Evolutionary conservation across 2,113 vertebrate species (phyloP).

Genomic region (Callaeas wilsoni): DNA sequence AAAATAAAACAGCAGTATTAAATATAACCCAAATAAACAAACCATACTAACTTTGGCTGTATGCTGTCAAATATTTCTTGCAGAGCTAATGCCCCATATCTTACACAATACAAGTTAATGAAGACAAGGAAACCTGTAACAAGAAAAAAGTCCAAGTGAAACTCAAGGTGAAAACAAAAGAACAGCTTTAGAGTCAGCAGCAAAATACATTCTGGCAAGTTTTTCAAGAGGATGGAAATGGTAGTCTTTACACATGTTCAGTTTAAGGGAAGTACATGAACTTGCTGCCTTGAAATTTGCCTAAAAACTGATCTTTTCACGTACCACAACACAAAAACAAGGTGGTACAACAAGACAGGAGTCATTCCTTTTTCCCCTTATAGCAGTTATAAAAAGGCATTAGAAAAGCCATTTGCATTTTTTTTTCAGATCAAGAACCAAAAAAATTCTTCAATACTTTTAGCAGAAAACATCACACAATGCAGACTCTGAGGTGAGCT

Average conservation of each 20-base stretch:
- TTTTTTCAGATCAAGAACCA: background rate
- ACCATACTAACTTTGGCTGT: slow-evolving; percentile 90
- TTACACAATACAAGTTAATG: slow-evolving; percentile 92
- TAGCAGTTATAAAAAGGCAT: background rate
- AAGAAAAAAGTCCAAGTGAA: slow-evolving; percentile 23
- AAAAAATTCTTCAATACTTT: background rate
- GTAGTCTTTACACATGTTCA: background rate
- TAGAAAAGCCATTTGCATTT: background rate
- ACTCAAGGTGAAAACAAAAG: background rate
- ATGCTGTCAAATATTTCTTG: slow-evolving; percentile 98
- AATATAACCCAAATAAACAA: background rate
- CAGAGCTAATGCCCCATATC: slow-evolving; percentile 91
- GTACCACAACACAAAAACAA: background rate
- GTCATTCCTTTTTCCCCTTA: background rate
- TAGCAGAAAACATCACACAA: background rate
- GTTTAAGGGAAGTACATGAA: background rate
- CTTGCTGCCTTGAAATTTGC: background rate
- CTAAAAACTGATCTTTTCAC: background rate
- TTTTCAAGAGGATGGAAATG: background rate
- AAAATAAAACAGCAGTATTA: background rate
- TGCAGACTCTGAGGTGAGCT: background rate
- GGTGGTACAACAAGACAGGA: background rate
- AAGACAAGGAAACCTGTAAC: slow-evolving; percentile 94
- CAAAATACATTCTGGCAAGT: background rate
- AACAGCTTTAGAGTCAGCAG: background rate